Base-by-base conservation (phyloP, 2,113 vertebrate species). In the Callipepla californica region DNA sequence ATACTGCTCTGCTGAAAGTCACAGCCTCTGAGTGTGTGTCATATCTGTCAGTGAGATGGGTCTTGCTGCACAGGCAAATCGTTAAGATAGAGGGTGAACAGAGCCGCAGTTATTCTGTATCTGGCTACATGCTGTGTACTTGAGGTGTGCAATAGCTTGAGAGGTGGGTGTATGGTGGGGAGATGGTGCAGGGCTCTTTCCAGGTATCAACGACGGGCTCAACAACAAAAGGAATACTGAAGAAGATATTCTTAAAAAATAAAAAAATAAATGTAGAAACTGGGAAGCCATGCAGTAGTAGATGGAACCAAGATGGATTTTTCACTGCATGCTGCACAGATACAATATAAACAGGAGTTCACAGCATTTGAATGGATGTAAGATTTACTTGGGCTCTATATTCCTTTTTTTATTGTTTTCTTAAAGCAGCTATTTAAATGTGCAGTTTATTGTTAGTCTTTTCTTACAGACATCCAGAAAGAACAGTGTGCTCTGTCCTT, bases 121-220 rank as follows among this genome's bases (percentile, higher is more conserved):
- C 63, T 48, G 44, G 30, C 22, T 30, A 9, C 0, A 0, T 51
- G 22, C 61, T 13, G 30, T 67, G 48, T 25, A 7, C 15, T 9
- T 4, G 3, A 19, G 1, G 32, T 11, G 53, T 32, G 30, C 53
- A 57, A 18, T 32, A 57, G 30, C 17, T 32, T 20, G 32, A 42
- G 59, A 13, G 22, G 8, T 5, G 1, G 12, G 11, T 26, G 12
- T 0, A 16, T 40, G 7, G 6, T 26, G 16, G 1, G 59, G 9
- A 50, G 28, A 28, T 34, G 38, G 32, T 22, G 7, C 25, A 76
- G n/a, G 28, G 4, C 4, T 73, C 5, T 69, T 80, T 76, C 44
- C 82, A 28, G 23, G 20, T 38, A 10, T 42, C 44, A 59, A 19
- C 68, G 48, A 32, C 79, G 75, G 13, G 9, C 16, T 16, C 42